These are phyloP conservation scores for Drosophila multiciliata DNA, from an alignment of 2,888 invertebrate genomes.

Conservation along the genomic window DNA sequence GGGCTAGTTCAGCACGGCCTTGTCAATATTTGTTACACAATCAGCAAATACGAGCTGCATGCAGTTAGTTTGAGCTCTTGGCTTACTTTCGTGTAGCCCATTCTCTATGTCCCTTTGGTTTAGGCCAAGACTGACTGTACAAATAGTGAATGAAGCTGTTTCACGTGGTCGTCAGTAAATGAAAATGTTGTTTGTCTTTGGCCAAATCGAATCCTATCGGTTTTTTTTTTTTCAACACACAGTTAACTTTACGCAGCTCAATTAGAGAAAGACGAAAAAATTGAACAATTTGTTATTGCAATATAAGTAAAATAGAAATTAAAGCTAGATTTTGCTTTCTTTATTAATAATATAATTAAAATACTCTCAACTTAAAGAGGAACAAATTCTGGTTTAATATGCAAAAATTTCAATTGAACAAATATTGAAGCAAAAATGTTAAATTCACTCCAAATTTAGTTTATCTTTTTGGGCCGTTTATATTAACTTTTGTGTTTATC, in stretches of 20 bases:
- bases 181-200: conserved; percentile 60
- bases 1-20: conserved; percentile 40
- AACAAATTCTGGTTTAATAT: background rate
- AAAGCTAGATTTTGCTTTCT: background rate
- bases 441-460: background rate
- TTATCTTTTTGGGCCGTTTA: background rate
- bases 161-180: conserved; percentile 32
- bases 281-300: conserved; percentile 31
- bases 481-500: background rate
- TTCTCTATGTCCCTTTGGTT: conserved; percentile 7
- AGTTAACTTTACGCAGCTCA: conserved; percentile 25
- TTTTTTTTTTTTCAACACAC: background rate
- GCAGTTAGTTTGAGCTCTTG: conserved; percentile 30
- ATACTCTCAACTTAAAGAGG: background rate
- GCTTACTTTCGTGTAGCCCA: conserved; percentile 22
- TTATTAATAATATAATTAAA: background rate
- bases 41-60: conserved; percentile 63
- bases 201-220: conserved; percentile 26
- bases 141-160: conserved; percentile 49
- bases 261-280: conserved; percentile 43
- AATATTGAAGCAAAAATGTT: background rate
- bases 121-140: conserved; percentile 27
- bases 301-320: background rate
- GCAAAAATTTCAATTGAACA: background rate
- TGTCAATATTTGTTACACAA: conserved; percentile 80